Percentiles rank a stretch among this genome's conserved stretches.
These are phyloP conservation scores for Ageneiosus marmoratus DNA, from an alignment of 2,113 vertebrate genomes.

Conservation along the genomic window DNA sequence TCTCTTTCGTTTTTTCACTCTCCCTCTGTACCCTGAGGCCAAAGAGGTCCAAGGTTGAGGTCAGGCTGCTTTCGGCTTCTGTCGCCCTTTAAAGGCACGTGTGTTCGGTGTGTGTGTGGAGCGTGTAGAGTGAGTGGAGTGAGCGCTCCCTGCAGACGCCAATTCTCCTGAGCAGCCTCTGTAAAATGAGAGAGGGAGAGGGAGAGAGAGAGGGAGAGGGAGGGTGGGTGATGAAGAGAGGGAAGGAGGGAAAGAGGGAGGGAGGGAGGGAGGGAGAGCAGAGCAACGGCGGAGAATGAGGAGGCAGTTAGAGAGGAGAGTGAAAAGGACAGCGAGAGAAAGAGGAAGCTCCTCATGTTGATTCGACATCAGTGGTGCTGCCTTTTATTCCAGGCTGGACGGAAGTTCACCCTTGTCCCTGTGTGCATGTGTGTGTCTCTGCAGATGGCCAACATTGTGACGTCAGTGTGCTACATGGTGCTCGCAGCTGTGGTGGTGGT, in stretches of 20 bases:
- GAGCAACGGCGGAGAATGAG: conserved; percentile 29
- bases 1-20: not conserved
- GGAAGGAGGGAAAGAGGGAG: conserved; percentile 30
- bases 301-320: conserved; percentile 41
- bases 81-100: conserved; percentile 48
- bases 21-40: not conserved
- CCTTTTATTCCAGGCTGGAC: conserved; percentile 53
- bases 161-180: conserved; percentile 47
- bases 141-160: conserved; percentile 30
- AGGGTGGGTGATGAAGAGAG: conserved; percentile 25
- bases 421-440: conserved; percentile 60
- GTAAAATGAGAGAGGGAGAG: conserved; percentile 23
- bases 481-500: conserved; percentile 85
- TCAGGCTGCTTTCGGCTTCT: conserved; percentile 3
- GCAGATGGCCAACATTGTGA: conserved; percentile 94
- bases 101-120: conserved; percentile 25
- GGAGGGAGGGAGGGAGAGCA: conserved; percentile 31
- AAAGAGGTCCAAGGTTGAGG: conserved; percentile 3
- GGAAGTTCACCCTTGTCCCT: conserved; percentile 61
- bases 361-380: conserved; percentile 60
- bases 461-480: conserved; percentile 88
- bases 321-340: conserved; percentile 23
- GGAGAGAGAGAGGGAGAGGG: not conserved
- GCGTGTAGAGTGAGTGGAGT: not conserved
- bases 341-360: conserved; percentile 58